These are phyloP conservation scores for Alca torda DNA, from an alignment of 2,797 vertebrate genomes.

Conservation along the genomic window DNA sequence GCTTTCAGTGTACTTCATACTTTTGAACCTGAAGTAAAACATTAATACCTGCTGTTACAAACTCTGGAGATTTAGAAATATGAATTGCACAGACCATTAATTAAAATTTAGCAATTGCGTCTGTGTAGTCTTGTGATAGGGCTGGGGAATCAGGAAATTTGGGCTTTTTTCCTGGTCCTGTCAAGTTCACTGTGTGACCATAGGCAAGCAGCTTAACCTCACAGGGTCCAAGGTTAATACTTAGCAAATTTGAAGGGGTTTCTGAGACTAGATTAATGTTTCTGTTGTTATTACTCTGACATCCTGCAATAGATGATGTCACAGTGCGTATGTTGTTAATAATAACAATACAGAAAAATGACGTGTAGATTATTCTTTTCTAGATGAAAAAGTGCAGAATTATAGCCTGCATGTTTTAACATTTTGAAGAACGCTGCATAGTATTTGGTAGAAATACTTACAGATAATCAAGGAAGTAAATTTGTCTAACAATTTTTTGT, in stretches of 20 bases:
- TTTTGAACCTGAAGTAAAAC: not conserved
- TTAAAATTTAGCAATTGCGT: not conserved
- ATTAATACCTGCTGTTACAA: not conserved
- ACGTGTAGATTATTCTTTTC: not conserved
- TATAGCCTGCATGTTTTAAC: not conserved
- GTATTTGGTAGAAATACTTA: not conserved
- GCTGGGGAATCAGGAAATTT: not conserved
- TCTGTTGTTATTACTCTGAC: not conserved
- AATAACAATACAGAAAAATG: not conserved
- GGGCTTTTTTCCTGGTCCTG: not conserved
- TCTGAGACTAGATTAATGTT: not conserved
- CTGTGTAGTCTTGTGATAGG: not conserved
- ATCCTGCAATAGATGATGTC: not conserved
- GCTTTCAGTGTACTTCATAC: not conserved
- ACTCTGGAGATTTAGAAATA: not conserved
- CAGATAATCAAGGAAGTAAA: not conserved
- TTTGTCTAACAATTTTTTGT: not conserved
- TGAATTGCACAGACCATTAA: not conserved
- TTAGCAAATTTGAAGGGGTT: not conserved
- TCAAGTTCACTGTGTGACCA: not conserved
- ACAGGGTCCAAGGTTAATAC: not conserved
- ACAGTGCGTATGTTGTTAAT: not conserved
- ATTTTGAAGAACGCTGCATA: not conserved
- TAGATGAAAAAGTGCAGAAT: not conserved
- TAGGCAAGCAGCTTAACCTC: conserved; percentile 9